Conservation (phyloP, 2,113 vertebrate genomes). For the Calyptommatus sinebrachiatus region DNA sequence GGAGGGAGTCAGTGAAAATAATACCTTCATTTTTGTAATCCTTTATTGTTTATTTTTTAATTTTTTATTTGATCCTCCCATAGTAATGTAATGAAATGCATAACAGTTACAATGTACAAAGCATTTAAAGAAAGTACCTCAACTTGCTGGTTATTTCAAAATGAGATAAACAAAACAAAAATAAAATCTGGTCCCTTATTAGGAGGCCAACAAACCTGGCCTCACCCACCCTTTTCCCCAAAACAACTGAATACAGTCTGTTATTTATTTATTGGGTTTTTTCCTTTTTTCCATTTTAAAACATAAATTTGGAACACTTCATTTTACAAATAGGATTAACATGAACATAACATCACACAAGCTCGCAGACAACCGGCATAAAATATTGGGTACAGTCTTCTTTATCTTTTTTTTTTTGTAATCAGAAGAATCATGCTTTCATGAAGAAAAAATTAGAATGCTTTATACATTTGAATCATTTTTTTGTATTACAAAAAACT, state of each 20-base stretch:
- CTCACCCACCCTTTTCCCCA: slow-evolving; percentile 2
- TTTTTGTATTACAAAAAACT: slow-evolving; percentile 90
- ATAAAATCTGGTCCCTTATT: slow-evolving; percentile 87
- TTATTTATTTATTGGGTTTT: slow-evolving; percentile 77
- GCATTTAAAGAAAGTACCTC: slow-evolving; percentile 99
- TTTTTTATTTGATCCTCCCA: slow-evolving; percentile 92
- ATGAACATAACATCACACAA: slow-evolving; percentile 97
- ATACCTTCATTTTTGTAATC: slow-evolving; percentile 84
- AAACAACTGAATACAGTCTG: slow-evolving; percentile 90
- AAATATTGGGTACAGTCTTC: slow-evolving; percentile 89
- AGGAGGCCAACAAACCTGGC: slow-evolving; percentile 66
- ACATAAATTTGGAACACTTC: slow-evolving; percentile 93
- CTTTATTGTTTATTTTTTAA: slow-evolving; percentile 95
- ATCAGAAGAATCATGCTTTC: slow-evolving; percentile 98
- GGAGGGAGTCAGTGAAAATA: slow-evolving; percentile 38
- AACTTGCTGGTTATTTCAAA: slow-evolving; percentile 96
- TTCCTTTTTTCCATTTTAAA: slow-evolving; percentile 55
- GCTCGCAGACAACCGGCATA: slow-evolving; percentile 97
- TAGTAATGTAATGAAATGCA: slow-evolving; percentile 99
- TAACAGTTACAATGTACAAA: slow-evolving; percentile 99
- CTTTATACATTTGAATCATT: slow-evolving; percentile 92
- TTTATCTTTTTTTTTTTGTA: slow-evolving; percentile 66
- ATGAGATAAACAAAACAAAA: slow-evolving; percentile 91
- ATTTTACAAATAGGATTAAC: slow-evolving; percentile 93
- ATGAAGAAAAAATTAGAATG: slow-evolving; percentile 91